These are phyloP conservation scores for Aporophyla nigra DNA, from an alignment of 2,888 invertebrate species.

Conservation along the genomic window DNA sequence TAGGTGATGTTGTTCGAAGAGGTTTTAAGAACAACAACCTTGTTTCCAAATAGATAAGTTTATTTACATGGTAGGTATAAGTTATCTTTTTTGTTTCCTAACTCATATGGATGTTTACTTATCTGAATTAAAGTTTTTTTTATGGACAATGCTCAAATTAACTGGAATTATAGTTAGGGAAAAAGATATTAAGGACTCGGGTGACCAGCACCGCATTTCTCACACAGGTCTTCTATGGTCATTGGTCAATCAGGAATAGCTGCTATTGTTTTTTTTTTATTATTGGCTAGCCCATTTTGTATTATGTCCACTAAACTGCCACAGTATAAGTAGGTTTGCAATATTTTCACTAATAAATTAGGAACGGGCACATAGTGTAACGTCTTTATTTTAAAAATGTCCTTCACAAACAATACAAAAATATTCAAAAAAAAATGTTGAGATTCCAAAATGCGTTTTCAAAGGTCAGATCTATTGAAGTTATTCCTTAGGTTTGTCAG, in stretches of 20 bases:
- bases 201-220: neutral
- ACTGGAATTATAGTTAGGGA: too few relatives aligned
- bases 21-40: too few relatives aligned
- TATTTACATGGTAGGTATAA: too few relatives aligned
- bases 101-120: too few relatives aligned
- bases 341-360: slow-evolving; percentile 15
- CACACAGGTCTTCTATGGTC: neutral
- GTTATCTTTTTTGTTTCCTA: too few relatives aligned
- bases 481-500: slow-evolving; percentile 86
- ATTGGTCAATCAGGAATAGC: neutral
- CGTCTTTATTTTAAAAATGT: slow-evolving; percentile 50
- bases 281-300: neutral
- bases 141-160: too few relatives aligned
- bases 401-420: slow-evolving; percentile 49
- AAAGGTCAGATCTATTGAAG: slow-evolving; percentile 16
- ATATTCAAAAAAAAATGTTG: slow-evolving; percentile 36
- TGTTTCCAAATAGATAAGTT: too few relatives aligned
- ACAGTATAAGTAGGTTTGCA: too few relatives aligned
- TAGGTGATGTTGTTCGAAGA: too few relatives aligned
- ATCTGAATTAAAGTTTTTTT: too few relatives aligned
- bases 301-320: neutral
- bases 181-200: too few relatives aligned
- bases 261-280: neutral
- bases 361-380: slow-evolving; percentile 22
- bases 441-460: slow-evolving; percentile 23